Percentiles rank a stretch among this genome's conserved stretches.
Conservation (phyloP, 2,113 vertebrate genomes). For the Perca fluviatilis region DNA sequence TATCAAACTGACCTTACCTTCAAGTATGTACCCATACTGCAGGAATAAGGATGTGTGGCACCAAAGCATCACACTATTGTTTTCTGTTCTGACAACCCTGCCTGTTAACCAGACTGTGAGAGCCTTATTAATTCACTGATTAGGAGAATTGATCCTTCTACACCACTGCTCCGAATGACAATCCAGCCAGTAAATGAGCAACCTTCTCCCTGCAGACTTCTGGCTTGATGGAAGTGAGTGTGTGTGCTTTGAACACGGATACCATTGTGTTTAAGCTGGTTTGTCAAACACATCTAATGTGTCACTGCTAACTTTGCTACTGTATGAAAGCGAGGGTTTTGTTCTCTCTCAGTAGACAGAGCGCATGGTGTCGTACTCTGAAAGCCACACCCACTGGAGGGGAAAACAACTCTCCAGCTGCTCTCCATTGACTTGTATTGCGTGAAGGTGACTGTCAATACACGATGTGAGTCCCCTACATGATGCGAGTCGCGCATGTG, state of each 20-base stretch:
- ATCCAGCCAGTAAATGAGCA: slow-evolving; percentile 45
- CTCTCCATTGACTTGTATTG: too few relatives aligned
- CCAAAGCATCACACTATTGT: slow-evolving; percentile 3
- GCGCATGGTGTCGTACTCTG: too few relatives aligned
- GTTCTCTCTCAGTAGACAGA: background rate
- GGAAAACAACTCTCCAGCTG: too few relatives aligned
- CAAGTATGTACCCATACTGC: background rate
- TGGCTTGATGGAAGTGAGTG: background rate
- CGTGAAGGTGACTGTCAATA: too few relatives aligned
- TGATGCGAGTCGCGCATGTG: too few relatives aligned
- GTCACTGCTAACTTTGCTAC: background rate
- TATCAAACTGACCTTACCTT: slow-evolving; percentile 2
- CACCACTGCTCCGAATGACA: slow-evolving; percentile 39
- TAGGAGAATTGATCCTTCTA: slow-evolving; percentile 47
- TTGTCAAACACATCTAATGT: slow-evolving; percentile 8
- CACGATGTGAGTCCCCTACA: too few relatives aligned
- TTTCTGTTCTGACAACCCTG: background rate
- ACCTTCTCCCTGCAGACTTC: slow-evolving; percentile 4
- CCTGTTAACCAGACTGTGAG: slow-evolving; percentile 28
- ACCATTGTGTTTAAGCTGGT: background rate
- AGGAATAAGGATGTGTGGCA: background rate
- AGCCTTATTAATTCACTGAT: slow-evolving; percentile 61
- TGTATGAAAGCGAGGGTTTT: background rate
- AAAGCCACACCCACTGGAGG: too few relatives aligned
- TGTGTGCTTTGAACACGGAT: background rate